Evolutionary conservation across 2,888 invertebrate species (phyloP), one percentile per base, ranked within the genome.

Genomic region (Stegophylla sp.): DNA sequence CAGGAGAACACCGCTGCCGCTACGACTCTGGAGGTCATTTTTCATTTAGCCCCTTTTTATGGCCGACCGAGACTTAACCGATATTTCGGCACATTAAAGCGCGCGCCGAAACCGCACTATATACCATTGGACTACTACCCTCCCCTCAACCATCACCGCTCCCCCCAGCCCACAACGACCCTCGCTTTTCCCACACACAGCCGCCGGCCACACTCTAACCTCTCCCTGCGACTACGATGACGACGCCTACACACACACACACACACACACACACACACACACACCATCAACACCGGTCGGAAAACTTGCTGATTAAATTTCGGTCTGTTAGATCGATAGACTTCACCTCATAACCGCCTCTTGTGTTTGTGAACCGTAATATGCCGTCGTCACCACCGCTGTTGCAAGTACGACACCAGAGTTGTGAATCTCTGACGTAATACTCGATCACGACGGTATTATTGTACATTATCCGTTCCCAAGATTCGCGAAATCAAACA

Each of bases 51-150:
- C 69, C 61, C 69, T 69, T 79, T 79, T 79, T 79, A 79, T 59
- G 69, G 69, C 77, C 7, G 56, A 45, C 28, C 59, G 77, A 69
- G 61, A 79, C 77, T 79, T 79, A 69, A 79, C 77, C 69, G 77
- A 79, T 79, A 79, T 79, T 79, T 79, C 77, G 77, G 69, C 69
- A 41, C 77, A 79, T 79, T 79, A 79, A 79, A 79, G 10, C 61
- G 61, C 48, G 61, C 48, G 61, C 63, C 74, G 26, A 74, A 74
- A 74, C 61, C 74, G 13, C 74, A 48, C 28, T 63, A 5, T n/a
- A n/a, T 53, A 63, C 73, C 61, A 48, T 61, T 48, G 45, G 73
- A 61, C 67, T n/a, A 5, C 43, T n/a, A 4, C 26, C 45, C 5
- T 56, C 23, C 1, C 23, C 1, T n/a, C 20, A n/a, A 28, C 59